Conservation (phyloP, 2,797 vertebrate genomes). For the Alauda arvensis region DNA sequence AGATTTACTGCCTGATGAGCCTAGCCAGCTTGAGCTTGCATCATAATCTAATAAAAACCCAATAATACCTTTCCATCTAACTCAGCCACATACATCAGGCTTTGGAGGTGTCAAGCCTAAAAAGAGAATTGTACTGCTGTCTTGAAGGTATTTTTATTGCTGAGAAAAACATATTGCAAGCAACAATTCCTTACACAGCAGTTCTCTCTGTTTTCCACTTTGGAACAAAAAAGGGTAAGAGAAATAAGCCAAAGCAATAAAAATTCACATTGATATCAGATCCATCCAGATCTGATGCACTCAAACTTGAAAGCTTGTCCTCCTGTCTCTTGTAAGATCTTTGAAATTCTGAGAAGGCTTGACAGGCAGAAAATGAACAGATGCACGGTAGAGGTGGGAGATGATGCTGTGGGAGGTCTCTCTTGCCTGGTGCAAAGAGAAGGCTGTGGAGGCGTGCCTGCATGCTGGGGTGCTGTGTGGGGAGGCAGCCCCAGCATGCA, state of each 20-base stretch:
- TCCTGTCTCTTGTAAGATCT: neutral
- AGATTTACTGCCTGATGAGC: neutral
- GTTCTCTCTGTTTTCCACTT: neutral
- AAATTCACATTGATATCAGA: neutral
- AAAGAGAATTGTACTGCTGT: neutral
- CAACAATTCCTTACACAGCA: neutral
- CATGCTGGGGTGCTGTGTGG: neutral
- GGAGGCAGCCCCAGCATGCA: neutral
- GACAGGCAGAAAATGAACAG: constrained; percentile 48
- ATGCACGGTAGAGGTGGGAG: constrained; percentile 41
- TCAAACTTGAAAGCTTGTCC: neutral
- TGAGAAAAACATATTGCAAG: neutral
- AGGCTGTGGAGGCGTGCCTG: neutral
- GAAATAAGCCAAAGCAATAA: neutral
- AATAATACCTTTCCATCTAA: constrained; percentile 16
- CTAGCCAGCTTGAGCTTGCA: constrained; percentile 1
- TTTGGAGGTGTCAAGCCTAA: neutral
- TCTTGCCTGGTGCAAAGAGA: neutral
- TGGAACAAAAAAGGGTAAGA: neutral
- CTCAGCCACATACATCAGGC: neutral
- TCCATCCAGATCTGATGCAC: neutral
- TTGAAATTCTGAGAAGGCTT: constrained; percentile 6
- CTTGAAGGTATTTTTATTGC: neutral
- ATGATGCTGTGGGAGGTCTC: constrained; percentile 38
- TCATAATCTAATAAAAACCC: constrained; percentile 29